Evolutionary conservation across 2,888 invertebrate genomes (phyloP).

Genomic region (Lasioglossum pauxillum): DNA sequence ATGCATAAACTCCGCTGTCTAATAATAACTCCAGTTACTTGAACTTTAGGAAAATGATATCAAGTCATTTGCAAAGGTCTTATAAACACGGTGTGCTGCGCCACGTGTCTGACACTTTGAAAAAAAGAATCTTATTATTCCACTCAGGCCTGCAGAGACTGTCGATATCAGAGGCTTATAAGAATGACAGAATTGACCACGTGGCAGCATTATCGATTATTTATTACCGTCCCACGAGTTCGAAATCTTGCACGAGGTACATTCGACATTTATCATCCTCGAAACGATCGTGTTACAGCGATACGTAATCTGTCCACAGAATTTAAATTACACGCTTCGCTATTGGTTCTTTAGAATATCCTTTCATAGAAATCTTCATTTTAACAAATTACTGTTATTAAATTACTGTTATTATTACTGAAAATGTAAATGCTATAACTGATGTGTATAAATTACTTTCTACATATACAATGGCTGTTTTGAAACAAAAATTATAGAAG

Average conservation of each 20-base stretch:
- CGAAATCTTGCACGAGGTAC: slow-evolving; percentile 51
- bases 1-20: too few species aligned
- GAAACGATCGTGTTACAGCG: slow-evolving; percentile 47
- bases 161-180: slow-evolving; percentile 56
- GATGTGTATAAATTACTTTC: too few species aligned
- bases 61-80: background rate
- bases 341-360: background rate
- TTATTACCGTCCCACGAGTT: slow-evolving; percentile 49
- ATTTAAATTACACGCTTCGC: slow-evolving; percentile 32
- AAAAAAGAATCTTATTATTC: slow-evolving; percentile 45
- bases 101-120: slow-evolving; percentile 24
- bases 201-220: slow-evolving; percentile 58
- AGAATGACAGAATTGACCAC: slow-evolving; percentile 47
- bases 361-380: background rate
- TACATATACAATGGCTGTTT: too few species aligned
- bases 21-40: background rate
- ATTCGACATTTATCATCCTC: slow-evolving; percentile 48
- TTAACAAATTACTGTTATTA: too few species aligned
- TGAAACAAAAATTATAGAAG: too few species aligned
- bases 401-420: background rate
- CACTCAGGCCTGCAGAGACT: slow-evolving; percentile 24
- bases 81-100: background rate
- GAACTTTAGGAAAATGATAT: background rate
- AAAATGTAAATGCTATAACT: background rate
- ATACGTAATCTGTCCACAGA: slow-evolving; percentile 17